Conservation (phyloP, 2,113 vertebrate species). For the Dromaius novaehollandiae region DNA sequence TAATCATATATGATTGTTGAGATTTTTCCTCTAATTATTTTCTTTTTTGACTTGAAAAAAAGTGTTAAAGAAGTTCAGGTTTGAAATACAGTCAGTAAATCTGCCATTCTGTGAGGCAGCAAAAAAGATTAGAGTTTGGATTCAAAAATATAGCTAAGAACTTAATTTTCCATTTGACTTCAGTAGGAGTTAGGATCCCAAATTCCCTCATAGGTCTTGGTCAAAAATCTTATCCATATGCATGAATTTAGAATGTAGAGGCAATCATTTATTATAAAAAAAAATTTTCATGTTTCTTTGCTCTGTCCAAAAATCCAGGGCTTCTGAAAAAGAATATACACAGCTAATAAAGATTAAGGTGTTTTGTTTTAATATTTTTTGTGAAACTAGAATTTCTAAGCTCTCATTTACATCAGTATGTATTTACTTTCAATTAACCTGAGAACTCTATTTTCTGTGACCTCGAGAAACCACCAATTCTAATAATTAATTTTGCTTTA, state of each 20-base stretch:
- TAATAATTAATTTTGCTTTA: conserved; percentile 12
- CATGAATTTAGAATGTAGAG: background rate
- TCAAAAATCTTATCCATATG: background rate
- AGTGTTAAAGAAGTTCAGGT: background rate
- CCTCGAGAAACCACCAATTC: background rate
- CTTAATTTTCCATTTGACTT: background rate
- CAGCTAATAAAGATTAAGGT: background rate
- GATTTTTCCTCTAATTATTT: background rate
- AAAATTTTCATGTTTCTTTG: background rate
- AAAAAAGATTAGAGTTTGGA: background rate
- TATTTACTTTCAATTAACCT: conserved; percentile 32
- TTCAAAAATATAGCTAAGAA: background rate
- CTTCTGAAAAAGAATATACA: background rate
- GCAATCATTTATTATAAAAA: background rate
- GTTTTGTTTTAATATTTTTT: background rate
- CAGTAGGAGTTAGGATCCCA: background rate
- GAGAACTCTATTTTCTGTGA: background rate
- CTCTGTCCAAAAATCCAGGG: background rate
- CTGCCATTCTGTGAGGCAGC: background rate
- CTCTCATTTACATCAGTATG: background rate
- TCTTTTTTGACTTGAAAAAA: background rate
- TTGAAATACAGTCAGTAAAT: background rate
- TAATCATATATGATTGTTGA: background rate
- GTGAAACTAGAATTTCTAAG: background rate
- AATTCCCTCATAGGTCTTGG: background rate